phyloP scores from a whole-genome alignment of 2,797 vertebrate genomes.

The Urocyon cinereoargenteus region DNA sequence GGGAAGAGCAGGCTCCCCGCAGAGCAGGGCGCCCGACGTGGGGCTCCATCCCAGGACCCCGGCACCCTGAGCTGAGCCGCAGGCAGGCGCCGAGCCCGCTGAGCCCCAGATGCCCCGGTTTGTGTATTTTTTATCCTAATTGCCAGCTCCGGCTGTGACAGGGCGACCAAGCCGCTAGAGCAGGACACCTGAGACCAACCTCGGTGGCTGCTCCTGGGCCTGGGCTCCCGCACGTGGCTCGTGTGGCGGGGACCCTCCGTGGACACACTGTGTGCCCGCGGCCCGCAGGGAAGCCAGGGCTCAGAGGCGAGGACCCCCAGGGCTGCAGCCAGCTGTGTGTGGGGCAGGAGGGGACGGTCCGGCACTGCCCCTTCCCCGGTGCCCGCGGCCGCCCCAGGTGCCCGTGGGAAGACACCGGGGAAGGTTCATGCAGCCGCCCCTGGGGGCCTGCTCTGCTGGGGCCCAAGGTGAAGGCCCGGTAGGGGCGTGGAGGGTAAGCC shows the following conservation, averaged over 20 bases:
- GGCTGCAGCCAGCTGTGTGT: too few relatives aligned
- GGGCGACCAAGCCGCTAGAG: background rate
- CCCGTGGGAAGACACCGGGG: background rate
- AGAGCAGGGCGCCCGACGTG: too few relatives aligned
- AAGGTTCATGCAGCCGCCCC: background rate
- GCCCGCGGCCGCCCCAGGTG: too few relatives aligned
- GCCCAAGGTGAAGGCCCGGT: constrained; percentile 26
- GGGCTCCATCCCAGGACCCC: too few relatives aligned
- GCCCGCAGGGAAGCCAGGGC: background rate
- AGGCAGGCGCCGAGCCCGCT: too few relatives aligned
- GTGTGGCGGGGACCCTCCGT: too few relatives aligned
- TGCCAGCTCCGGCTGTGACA: background rate
- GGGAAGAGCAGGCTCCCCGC: too few relatives aligned
- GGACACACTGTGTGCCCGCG: too few relatives aligned
- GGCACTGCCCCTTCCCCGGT: too few relatives aligned
- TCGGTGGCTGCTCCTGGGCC: background rate
- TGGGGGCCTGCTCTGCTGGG: background rate
- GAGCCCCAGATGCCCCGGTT: background rate
- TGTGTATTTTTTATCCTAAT: background rate
- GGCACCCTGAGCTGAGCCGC: too few relatives aligned
- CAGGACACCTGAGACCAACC: background rate
- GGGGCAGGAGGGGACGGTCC: too few relatives aligned
- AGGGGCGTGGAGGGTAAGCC: constrained; percentile 83
- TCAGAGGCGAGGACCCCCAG: background rate
- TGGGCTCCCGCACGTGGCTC: too few relatives aligned